phyloP scores from a whole-genome alignment of 2,888 invertebrate genomes.

The Stratiomys singularior region DNA sequence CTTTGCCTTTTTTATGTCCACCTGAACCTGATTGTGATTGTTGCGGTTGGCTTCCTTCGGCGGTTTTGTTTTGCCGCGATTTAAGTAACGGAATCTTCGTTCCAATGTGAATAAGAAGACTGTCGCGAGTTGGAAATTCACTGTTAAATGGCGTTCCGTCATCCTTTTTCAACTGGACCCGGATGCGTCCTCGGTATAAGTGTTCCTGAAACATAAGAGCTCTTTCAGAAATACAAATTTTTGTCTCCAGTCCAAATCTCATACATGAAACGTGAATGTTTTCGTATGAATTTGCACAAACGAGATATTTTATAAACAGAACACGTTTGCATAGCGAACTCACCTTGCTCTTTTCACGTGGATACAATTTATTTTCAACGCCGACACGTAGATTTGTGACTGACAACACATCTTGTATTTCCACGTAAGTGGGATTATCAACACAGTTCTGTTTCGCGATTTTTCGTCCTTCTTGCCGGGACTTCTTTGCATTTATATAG shows the following conservation, averaged over 20 bases:
- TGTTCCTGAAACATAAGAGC: conserved; percentile 78
- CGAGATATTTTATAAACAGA: too few species aligned
- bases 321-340: too few species aligned
- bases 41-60: conserved; percentile 42
- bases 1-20: conserved; percentile 60
- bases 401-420: conserved; percentile 91
- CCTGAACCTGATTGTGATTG: conserved; percentile 54
- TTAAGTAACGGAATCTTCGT: conserved; percentile 92
- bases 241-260: too few species aligned
- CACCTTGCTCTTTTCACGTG: conserved; percentile 87
- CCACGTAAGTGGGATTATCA: conserved; percentile 94
- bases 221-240: not conserved
- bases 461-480: conserved; percentile 87
- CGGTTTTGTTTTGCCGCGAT: conserved; percentile 70
- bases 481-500: conserved; percentile 94
- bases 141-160: conserved; percentile 81
- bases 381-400: conserved; percentile 85
- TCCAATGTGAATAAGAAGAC: conserved; percentile 80
- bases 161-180: conserved; percentile 92
- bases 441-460: conserved; percentile 87
- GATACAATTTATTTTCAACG: conserved; percentile 92
- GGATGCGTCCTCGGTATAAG: conserved; percentile 84
- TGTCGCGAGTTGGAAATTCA: conserved; percentile 79
- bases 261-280: too few species aligned
- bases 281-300: too few species aligned